Conservation (phyloP, 2,797 vertebrate genomes). For the Amazonetta brasiliensis region DNA sequence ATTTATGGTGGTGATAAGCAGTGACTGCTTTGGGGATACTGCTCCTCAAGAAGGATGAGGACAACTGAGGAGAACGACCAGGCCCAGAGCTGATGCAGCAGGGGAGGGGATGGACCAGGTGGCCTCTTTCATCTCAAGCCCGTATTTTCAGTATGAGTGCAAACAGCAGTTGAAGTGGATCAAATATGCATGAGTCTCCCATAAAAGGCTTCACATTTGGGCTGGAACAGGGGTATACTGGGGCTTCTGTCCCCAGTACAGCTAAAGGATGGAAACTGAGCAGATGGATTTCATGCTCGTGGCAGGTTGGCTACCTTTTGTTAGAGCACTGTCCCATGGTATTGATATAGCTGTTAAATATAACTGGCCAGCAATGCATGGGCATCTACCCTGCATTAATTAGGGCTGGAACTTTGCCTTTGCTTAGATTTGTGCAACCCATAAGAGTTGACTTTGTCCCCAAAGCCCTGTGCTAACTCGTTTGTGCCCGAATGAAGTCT, state of each 20-base stretch:
- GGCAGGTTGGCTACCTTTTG: not conserved
- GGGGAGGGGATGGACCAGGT: not conserved
- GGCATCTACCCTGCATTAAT: not conserved
- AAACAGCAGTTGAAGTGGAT: not conserved
- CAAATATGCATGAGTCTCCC: not conserved
- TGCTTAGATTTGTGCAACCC: not conserved
- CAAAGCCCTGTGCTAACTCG: not conserved
- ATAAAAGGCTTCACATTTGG: accelerated
- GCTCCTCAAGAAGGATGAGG: not conserved
- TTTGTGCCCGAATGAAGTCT: not conserved
- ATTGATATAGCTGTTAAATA: not conserved
- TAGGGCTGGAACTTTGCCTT: not conserved
- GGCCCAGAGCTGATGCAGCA: not conserved
- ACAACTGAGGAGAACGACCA: not conserved
- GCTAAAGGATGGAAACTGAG: not conserved
- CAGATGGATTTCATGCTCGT: not conserved
- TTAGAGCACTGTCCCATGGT: not conserved
- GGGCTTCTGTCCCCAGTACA: not conserved
- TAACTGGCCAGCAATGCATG: not conserved
- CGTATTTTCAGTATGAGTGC: not conserved
- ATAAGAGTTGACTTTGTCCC: not conserved
- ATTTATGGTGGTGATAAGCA: not conserved
- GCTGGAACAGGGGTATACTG: accelerated
- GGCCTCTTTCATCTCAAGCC: not conserved
- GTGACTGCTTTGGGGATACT: not conserved